These are phyloP conservation scores for Corapipo altera DNA, from an alignment of 2,113 vertebrate genomes.

Conservation along the genomic window DNA sequence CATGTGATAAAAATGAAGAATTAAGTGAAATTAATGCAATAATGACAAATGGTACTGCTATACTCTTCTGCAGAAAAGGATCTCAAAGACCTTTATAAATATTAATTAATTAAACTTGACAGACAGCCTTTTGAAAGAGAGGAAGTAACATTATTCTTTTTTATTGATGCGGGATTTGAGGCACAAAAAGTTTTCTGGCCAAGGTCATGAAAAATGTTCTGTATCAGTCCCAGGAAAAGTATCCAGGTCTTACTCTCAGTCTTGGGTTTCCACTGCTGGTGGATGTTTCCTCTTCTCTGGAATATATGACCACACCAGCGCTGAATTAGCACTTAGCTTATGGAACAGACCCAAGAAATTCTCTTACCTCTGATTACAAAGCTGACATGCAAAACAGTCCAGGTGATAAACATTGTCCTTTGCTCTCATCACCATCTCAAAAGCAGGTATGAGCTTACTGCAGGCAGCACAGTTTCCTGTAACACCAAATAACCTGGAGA, in stretches of 20 bases:
- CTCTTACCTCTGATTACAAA: conserved; percentile 97
- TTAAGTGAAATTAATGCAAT: conserved; percentile 34
- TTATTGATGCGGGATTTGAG: conserved; percentile 6
- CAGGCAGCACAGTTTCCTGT: conserved; percentile 98
- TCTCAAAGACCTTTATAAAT: conserved; percentile 34
- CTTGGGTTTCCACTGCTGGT: not conserved
- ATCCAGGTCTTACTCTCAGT: not conserved
- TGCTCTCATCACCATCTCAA: conserved; percentile 99
- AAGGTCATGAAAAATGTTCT: conserved; percentile 22
- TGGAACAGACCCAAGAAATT: not conserved
- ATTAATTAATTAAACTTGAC: conserved; percentile 61
- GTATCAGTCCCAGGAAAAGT: not conserved
- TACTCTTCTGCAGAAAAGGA: conserved; percentile 3
- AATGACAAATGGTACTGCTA: conserved; percentile 30
- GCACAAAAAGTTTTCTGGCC: conserved; percentile 23
- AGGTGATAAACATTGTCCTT: conserved; percentile 99
- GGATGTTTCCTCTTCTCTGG: not conserved
- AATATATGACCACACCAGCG: not conserved
- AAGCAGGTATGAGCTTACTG: conserved; percentile 98
- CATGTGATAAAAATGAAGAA: conserved; percentile 32
- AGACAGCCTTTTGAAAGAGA: conserved; percentile 34
- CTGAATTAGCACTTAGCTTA: not conserved
- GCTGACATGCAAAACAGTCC: conserved; percentile 98
- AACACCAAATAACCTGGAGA: conserved; percentile 91
- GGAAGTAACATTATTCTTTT: conserved; percentile 48